Evolutionary conservation across 1,140 invertebrate species (phyloP), one percentile per base, ranked within the genome.

Genomic region (Dendrolimus kikuchii): DNA sequence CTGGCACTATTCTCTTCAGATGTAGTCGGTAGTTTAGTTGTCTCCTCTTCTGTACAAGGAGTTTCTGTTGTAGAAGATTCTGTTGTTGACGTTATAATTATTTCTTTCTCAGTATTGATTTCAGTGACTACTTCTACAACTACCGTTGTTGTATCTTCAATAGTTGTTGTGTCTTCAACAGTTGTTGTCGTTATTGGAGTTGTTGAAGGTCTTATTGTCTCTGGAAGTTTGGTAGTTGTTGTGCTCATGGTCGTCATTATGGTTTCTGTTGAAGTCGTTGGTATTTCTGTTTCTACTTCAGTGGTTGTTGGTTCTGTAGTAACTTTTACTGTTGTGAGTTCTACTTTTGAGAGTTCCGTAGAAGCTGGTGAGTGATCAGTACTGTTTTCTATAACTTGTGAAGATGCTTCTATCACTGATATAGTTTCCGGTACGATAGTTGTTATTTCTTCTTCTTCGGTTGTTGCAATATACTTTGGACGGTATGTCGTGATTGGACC

Each of bases 401-500:
- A 76, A 37, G 76, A 76, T 23, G 23, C 23, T 23, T 23, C 23
- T 23, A 23, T 2, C 23, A 23, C 23, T 23, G 23, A 23, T 23
- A 23, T 23, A 23, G 23, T 23, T 23, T 23, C 23, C 23, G 23
- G 10, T 10, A 64, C 42, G 23, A 62, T 74, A n/a, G 78, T 77
- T 5, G 64, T 66, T 60, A 79, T 74, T 51, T 77, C 76, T 43
- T 42, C 38, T 0, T 43, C 43, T 46, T 77, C 74, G 38, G 65
- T 74, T 38, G 73, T 69, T 7, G 77, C 74, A 10, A 66, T 59
- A 54, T 76, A 84, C 58, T 70, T 76, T 50, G 83, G 83, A 57
- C 83, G 70, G 23, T 86, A 86, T 5, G 83, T 86, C 7, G 83
- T 86, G 40, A 86, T 70, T 49, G 70, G 66, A 46, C 38, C 63